Base-by-base conservation (phyloP, 1,140 invertebrate species). In the Acarapis woodi region DNA sequence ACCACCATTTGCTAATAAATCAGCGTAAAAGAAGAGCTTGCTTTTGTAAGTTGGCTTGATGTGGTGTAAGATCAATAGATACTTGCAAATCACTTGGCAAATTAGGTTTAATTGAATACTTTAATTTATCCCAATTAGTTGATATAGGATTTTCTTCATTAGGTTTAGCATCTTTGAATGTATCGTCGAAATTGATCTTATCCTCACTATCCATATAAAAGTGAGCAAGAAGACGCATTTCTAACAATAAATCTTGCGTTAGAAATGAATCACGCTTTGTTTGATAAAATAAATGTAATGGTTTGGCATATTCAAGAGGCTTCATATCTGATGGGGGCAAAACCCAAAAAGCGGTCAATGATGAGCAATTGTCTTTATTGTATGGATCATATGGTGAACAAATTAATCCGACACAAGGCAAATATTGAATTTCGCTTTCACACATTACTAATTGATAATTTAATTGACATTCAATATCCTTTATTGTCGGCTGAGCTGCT, bases 391-490 rank as follows among this genome's bases (percentile, higher is more conserved):
- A 87, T 4, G 79, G 78, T 29, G 82, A 83, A 42, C 77, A 72
- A 53, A 90, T 88, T 20, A 90, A 62, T 32, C 79, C 82, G 45
- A 93, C 66, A 50, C 82, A 88, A 4, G 85, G 85, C 29, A 73
- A 74, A 48, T 90, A 90, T 14, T 69, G 73, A 43, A 73, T 70
- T 59, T 85, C 78, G 40, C 68, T 74, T 4, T 68, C 65, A 1
- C 82, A 82, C 74, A 90, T 78, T 52, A 71, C 73, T 33, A 90
- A 74, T 60, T 94, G 77, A 61, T 88, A 87, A 47, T 87, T 79
- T 38, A 90, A 59, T 53, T 93, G 85, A 42, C 73, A 68, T 49
- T 85, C 77, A 42, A 85, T 74, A 54, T 93, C 85, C 31, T 75
- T 61, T 1, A 88, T 56, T 14, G 78, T 80, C 8, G 82, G 82